Base-by-base conservation (phyloP, 2,113 vertebrate species). In the Morphnarchus princeps region DNA sequence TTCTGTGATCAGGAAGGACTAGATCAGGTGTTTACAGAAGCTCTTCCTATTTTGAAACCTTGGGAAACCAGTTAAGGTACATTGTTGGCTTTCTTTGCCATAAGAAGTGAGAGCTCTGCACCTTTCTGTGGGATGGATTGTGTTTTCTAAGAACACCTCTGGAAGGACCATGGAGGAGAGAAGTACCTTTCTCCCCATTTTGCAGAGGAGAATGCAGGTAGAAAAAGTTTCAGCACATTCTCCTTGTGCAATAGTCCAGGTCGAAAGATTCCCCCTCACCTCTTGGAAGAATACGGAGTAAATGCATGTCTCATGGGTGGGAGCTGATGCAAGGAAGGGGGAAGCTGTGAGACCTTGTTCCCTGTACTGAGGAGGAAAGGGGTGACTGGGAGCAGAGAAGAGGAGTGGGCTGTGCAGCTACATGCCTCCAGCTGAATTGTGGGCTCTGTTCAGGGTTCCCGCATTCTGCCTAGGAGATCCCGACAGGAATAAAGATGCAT, bases 1-100 rank as follows among this genome's bases (percentile, higher is more conserved):
- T 77, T 86, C 40, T 81, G 32, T 74, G 69, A 12, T 71, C 73
- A 67, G 57, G 78, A 96, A 87, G 77, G 72, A 69, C 32, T 62
- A 61, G 47, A 43, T 50, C 19, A 65, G 69, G 22, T 61, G 36
- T 79, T 89, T 47, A 78, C 17, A 82, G 65, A 74, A 87, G 36
- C 13, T 89, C 34, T 89, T 93, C 38, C 52, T 81, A 18, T 63
- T 77, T 40, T 62, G 67, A 47, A 69, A 47, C 32, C 7, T 55
- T 20, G 20, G 31, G 36, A 91, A 94, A 65, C 6, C 32, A n/a
- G 18, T 42, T 78, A 50, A 87, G 73, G 28, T 55, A 26, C 2
- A 0, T 62, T 72, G 24, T 47, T 7, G 16, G 10, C 57, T 82
- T 81, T 36, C 43, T 52, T 76, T 72, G 70, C 58, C 6, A 0